Percentiles rank a stretch among this genome's conserved stretches.
Evolutionary conservation across 1,140 invertebrate genomes (phyloP).

Genomic region (Drosophila novamexicana): DNA sequence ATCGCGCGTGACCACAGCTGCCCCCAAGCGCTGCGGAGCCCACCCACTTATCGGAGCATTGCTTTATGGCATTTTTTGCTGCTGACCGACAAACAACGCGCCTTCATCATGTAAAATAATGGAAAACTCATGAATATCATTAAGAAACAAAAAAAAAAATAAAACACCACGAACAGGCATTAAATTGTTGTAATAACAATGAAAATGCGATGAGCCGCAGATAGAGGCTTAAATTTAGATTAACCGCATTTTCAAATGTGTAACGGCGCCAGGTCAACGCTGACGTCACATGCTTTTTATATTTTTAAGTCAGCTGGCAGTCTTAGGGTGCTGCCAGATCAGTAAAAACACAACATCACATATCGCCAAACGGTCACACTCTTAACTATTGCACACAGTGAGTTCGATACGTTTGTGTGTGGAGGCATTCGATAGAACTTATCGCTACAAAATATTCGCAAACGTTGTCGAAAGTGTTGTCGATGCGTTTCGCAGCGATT

Average conservation of each 20-base stretch:
- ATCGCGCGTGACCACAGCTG: conserved; percentile 70
- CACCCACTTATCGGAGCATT: conserved; percentile 54
- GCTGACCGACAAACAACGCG: conserved; percentile 34
- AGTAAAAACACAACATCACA: neutral
- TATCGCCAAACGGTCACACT: neutral
- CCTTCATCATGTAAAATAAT: conserved; percentile 63
- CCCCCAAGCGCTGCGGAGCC: conserved; percentile 44
- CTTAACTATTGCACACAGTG: neutral
- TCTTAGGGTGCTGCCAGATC: conserved; percentile 1
- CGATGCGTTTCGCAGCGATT: conserved; percentile 16
- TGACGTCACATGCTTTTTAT: neutral
- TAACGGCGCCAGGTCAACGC: neutral
- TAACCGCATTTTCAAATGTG: conserved; percentile 26
- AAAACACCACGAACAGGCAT: conserved; percentile 19
- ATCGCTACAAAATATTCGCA: conserved; percentile 4
- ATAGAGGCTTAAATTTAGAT: conserved; percentile 26
- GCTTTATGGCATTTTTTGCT: conserved; percentile 44
- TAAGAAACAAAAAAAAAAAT: conserved; percentile 22
- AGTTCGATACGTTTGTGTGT: conserved; percentile 1
- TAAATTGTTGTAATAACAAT: conserved; percentile 55
- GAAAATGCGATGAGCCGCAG: conserved; percentile 37
- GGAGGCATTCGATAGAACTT: neutral
- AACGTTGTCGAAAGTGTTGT: conserved; percentile 22
- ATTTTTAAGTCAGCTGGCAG: conserved; percentile 1
- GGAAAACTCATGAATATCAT: conserved; percentile 79